phyloP scores from a whole-genome alignment of 2,888 invertebrate species.

The Penaeus monodon region DNA sequence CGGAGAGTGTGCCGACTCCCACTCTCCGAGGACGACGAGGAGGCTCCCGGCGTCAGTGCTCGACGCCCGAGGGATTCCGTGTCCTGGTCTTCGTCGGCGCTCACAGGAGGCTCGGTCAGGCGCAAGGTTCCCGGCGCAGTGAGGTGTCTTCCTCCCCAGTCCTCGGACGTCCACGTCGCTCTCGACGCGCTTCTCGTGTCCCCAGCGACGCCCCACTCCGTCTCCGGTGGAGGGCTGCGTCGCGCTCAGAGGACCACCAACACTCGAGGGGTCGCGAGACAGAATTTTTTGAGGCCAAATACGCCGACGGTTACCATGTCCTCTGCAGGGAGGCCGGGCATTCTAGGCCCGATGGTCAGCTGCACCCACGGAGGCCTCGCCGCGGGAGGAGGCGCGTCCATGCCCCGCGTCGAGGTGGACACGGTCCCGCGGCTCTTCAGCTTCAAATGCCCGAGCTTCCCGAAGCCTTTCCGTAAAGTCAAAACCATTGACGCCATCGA shows the following conservation, averaged over 20 bases:
- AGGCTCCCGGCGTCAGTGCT: not conserved
- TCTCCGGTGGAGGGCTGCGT: too few species aligned
- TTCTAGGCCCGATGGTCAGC: not conserved
- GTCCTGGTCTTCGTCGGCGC: slow-evolving; percentile 31
- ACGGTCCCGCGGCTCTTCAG: too few species aligned
- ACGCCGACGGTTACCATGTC: too few species aligned
- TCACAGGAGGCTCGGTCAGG: slow-evolving; percentile 23
- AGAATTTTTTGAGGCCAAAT: too few species aligned
- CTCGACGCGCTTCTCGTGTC: not conserved
- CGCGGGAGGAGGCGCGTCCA: too few species aligned
- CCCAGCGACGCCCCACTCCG: not conserved
- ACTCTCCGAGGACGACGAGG: slow-evolving; percentile 11
- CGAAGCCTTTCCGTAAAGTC: too few species aligned
- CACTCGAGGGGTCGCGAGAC: too few species aligned
- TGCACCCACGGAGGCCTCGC: not conserved
- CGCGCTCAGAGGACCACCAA: not conserved
- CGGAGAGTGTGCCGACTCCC: slow-evolving; percentile 2
- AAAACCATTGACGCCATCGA: too few species aligned
- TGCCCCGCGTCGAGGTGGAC: slow-evolving; percentile 6
- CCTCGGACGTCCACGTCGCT: not conserved
- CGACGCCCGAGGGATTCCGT: slow-evolving; percentile 23
- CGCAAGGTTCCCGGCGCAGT: slow-evolving; percentile 15
- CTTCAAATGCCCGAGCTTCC: too few species aligned
- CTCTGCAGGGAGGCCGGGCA: too few species aligned
- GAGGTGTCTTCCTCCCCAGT: too few species aligned